Evolutionary conservation across 2,888 invertebrate genomes (phyloP), one percentile per base, ranked within the genome.

Genomic region (Panzeria rudis): DNA sequence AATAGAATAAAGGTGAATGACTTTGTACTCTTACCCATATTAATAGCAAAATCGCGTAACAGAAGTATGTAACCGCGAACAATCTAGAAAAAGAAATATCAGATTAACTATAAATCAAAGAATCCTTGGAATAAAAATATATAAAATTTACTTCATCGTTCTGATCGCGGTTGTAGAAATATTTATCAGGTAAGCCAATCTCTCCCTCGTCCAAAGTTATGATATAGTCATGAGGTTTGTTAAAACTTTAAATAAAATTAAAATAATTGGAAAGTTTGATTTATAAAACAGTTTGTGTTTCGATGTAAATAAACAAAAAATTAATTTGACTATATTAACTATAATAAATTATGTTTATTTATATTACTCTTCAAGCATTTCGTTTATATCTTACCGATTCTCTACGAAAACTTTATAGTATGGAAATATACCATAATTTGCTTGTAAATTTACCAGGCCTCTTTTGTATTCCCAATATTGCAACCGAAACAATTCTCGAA

Each of bases 31-130:
- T 87, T 83, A 92, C 92, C 92, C 89, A 92, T 91, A 66, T 91
- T 92, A 64, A 92, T 92, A 47, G 92, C 92, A 84, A 92, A 92
- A 81, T 92, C 92, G 3, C 92, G 89, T n/a, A 92, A 79, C 6
- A 92, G 83, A 75, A 92, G 86, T 83, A 90, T 90, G 52, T 92
- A 92, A 35, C 90, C 92, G 4, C 89, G 88, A 8, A 92, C 89
- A 69, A 91, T 88, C 90, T 91, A 35, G 7, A 72, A 86, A 59
- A n/a, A 80, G 59, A 25, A 50, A 23, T 4, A n/a, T 56, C 15
- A 32, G 9, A 1, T 5, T 62, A 7, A 73, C 29, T 69, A 69
- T 62, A 41, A 50, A 38, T 11, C 13, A 3, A 17, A 47, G 8
- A n/a, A 9, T 54, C 9, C 3, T 52, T n/a, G 23, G 23, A 50